Evolutionary conservation across 2,888 invertebrate species (phyloP).

Genomic region (Tetragonula carbonaria): DNA sequence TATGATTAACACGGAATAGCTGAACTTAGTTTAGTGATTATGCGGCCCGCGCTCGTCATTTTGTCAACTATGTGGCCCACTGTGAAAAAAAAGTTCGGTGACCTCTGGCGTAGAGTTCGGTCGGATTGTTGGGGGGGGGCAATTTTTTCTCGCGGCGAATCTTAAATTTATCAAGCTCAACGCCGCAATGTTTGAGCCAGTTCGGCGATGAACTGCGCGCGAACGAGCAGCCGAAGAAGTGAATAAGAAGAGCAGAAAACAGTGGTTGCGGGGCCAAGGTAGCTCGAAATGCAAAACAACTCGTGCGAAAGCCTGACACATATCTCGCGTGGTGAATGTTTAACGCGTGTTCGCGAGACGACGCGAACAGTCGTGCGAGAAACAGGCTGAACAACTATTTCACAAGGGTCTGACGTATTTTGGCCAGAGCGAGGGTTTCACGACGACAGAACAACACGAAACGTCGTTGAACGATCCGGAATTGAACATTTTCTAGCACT

Average conservation of each 20-base stretch:
- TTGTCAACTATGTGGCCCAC: too few relatives aligned
- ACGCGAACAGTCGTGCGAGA: constrained; percentile 50
- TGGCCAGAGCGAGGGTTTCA: not conserved
- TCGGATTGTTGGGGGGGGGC: constrained; percentile 8
- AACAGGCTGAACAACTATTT: constrained; percentile 49
- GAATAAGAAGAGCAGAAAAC: not conserved
- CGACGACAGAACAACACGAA: not conserved
- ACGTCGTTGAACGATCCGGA: constrained; percentile 18
- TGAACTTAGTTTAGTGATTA: too few relatives aligned
- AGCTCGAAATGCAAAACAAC: constrained; percentile 28
- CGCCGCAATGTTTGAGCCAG: constrained; percentile 14
- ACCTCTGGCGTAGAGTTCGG: not conserved
- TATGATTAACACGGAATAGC: too few relatives aligned
- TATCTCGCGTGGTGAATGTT: constrained; percentile 58
- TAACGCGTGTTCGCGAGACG: constrained; percentile 51
- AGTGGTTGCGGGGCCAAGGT: not conserved
- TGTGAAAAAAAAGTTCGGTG: too few relatives aligned
- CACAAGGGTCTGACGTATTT: constrained; percentile 23
- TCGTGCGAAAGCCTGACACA: constrained; percentile 53
- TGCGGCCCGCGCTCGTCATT: too few relatives aligned
- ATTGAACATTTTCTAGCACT: constrained; percentile 16
- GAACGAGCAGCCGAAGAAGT: constrained; percentile 33
- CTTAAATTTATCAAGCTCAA: constrained; percentile 47
- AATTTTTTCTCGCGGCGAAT: constrained; percentile 17
- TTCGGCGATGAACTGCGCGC: not conserved